Base-by-base conservation (phyloP, 37 sponge, comb jelly and placozoan genomes). In the Ephydatia muelleri region DNA sequence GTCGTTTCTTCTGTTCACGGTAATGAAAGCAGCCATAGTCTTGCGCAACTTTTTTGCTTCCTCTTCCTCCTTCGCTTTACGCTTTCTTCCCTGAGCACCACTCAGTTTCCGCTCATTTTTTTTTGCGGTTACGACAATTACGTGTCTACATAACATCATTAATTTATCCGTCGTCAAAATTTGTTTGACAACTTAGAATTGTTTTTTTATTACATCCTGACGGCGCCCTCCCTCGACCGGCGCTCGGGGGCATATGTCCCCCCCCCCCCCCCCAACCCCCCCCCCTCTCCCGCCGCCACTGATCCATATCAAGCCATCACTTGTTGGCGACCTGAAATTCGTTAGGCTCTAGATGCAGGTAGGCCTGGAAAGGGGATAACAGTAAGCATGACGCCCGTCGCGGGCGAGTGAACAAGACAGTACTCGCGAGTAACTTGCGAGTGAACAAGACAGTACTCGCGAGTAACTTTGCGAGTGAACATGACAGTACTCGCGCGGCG, bases 1-100 rank as follows among this genome's bases (percentile, higher is more conserved):
- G 57, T 57, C 57, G 57, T 57, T 57, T 57, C 57, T 57, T 57
- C 57, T 57, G 57, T 57, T 57, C 57, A 57, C 57, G 57, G 57
- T 57, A 57, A 57, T 57, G 57, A 57, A 57, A 57, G 57, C 57
- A 57, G 57, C 57, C 19, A 57, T 57, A 57, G 57, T 14, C 16
- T 57, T 57, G 57, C 57, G 57, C 57, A 57, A 57, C 57, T 57
- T 57, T 57, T 57, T 57, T 43, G 47, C 57, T 57, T 57, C 57
- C 57, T 57, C 57, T 57, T 57, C 57, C 57, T 57, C 57, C 57
- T 57, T 57, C 57, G 57, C 57, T 57, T 57, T 57, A 57, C 57
- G 16, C 57, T 57, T 57, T 57, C 57, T 57, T 14, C 19, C 19
- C 57, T 57, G 57, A 57, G 57, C 57, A 57, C 57, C 57, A 57